A percentile compares a stretch with the other conserved stretches of the same genome.
Evolutionary conservation across 2,113 vertebrate genomes (phyloP).

Genomic region (Trichomycterus rosablanca): DNA sequence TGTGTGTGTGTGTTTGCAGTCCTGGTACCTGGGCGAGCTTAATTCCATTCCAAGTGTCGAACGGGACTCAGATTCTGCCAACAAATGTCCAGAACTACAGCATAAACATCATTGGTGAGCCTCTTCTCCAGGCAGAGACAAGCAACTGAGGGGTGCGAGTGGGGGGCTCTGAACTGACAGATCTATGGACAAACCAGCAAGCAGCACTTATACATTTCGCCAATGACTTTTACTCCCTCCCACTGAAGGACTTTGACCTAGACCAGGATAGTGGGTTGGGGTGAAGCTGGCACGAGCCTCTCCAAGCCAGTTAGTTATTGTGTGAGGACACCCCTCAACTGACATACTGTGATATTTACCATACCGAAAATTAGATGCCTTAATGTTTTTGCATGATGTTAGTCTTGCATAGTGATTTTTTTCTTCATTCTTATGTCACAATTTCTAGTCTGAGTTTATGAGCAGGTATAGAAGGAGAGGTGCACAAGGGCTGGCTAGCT

Average conservation of each 20-base stretch:
- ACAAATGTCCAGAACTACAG: slow-evolving; percentile 99
- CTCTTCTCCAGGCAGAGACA: slow-evolving; percentile 97
- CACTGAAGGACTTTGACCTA: slow-evolving; percentile 59
- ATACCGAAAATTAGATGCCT: slow-evolving; percentile 91
- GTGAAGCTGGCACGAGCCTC: slow-evolving; percentile 72
- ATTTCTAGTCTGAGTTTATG: slow-evolving; percentile 85
- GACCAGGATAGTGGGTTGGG: slow-evolving; percentile 70
- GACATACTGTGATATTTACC: slow-evolving; percentile 97
- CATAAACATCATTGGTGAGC: slow-evolving; percentile 99
- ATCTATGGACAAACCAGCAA: slow-evolving; percentile 76
- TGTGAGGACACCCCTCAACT: slow-evolving; percentile 80
- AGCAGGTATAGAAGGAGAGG: slow-evolving; percentile 54
- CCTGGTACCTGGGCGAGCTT: slow-evolving; percentile 99
- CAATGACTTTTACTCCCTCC: slow-evolving; percentile 44
- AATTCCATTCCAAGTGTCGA: slow-evolving; percentile 99
- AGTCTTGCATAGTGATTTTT: slow-evolving; percentile 85
- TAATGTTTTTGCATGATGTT: slow-evolving; percentile 99
- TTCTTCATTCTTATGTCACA: slow-evolving; percentile 81
- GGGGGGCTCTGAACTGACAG: slow-evolving; percentile 63
- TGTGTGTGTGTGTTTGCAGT: slow-evolving; percentile 67
- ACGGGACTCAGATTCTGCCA: slow-evolving; percentile 96
- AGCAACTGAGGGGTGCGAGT: slow-evolving; percentile 86
- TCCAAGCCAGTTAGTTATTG: slow-evolving; percentile 87
- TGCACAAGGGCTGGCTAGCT: slow-evolving; percentile 64
- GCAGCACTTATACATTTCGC: slow-evolving; percentile 61